phyloP scores from a whole-genome alignment of 92 coral and sea anemone species.

The Porites divaricata region DNA sequence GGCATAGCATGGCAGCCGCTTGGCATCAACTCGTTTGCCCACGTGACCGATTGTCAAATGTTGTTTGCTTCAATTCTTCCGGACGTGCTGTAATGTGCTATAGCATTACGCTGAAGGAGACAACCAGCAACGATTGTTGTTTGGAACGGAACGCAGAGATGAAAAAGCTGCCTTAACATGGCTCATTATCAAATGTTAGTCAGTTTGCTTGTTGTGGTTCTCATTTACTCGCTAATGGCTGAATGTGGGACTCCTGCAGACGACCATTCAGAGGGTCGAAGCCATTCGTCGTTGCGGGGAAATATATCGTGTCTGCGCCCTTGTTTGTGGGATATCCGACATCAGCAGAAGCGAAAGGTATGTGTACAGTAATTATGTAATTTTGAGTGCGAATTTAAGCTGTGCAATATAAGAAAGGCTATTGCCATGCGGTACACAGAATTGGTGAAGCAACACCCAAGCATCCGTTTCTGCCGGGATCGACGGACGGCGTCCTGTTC shows the following conservation, averaged over 20 bases:
- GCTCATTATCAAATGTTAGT: background rate
- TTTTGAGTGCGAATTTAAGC: too few species aligned
- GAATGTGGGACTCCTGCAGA: slow-evolving; percentile 13
- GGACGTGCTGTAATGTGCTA: slow-evolving; percentile 14
- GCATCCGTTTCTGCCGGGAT: background rate
- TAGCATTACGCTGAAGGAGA: slow-evolving; percentile 11
- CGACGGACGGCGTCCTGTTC: background rate
- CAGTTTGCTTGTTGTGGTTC: background rate
- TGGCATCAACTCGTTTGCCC: background rate
- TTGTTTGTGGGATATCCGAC: background rate
- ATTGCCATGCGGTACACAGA: too few species aligned
- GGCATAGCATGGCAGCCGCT: too few species aligned
- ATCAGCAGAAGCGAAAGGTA: slow-evolving; percentile 20
- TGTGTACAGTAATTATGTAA: background rate
- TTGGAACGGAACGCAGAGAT: background rate
- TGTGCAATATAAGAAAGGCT: background rate
- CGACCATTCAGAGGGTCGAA: background rate
- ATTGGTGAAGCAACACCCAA: background rate
- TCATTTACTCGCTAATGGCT: background rate
- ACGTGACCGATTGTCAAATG: slow-evolving; percentile 15
- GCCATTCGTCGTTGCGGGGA: background rate
- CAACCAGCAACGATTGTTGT: background rate
- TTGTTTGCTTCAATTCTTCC: background rate
- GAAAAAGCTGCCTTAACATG: slow-evolving; percentile 1
- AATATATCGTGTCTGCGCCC: slow-evolving; percentile 14